These are phyloP conservation scores for Nasonia oneida DNA, from an alignment of 2,888 invertebrate genomes.

Conservation along the genomic window DNA sequence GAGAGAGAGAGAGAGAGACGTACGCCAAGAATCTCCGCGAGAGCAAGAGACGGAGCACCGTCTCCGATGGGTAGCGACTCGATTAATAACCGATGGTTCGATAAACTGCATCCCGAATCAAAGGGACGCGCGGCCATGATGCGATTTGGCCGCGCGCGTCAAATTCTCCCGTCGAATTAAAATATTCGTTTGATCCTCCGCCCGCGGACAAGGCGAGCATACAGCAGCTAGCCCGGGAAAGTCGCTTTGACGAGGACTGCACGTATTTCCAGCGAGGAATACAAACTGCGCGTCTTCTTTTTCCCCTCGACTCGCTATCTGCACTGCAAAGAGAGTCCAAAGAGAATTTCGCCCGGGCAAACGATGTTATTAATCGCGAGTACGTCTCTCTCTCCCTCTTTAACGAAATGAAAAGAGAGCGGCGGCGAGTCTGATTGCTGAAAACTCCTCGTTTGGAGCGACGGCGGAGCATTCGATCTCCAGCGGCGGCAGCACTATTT, in stretches of 20 bases:
- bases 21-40: not conserved
- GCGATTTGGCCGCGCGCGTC: not conserved
- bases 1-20: not conserved
- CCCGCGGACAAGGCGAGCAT: not conserved
- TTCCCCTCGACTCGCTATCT: not conserved
- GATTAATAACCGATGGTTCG: not conserved
- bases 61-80: not conserved
- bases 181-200: not conserved
- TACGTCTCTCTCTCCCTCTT: not conserved
- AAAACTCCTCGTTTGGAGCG: constrained; percentile 34
- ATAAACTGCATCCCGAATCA: not conserved
- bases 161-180: not conserved
- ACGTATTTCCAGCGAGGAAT: not conserved
- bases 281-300: not conserved
- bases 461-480: not conserved
- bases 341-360: not conserved
- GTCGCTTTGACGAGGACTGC: too few relatives aligned
- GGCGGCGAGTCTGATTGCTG: not conserved
- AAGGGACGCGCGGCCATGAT: not conserved
- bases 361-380: constrained; percentile 5
- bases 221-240: too few relatives aligned
- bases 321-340: not conserved
- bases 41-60: not conserved
- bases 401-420: constrained; percentile 31
- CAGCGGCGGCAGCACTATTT: not conserved